Base-by-base conservation (phyloP, 2,797 vertebrate genomes). In the Borostomias antarcticus region DNA sequence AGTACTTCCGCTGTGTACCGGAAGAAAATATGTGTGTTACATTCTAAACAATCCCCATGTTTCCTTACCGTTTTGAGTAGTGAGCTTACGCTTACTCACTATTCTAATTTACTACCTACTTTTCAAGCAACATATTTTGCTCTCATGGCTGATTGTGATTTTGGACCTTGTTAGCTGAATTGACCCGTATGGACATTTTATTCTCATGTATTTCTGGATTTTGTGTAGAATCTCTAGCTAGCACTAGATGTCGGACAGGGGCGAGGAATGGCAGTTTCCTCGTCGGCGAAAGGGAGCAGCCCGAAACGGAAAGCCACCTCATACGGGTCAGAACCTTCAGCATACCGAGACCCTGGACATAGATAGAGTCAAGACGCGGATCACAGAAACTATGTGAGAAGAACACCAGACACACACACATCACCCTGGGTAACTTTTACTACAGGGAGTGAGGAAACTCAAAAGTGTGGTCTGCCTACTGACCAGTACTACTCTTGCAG, bases 201-300 rank as follows among this genome's bases (percentile, higher is more conserved):
- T 45, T n/a, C 15, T 15, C 37, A 40, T 15, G 37, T n/a, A 40
- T 40, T 40, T 40, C 13, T 10, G n/a, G n/a, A n/a, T n/a, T n/a
- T n/a, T n/a, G n/a, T n/a, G n/a, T n/a, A n/a, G n/a, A n/a, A n/a
- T n/a, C n/a, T 45, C n/a, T 4, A n/a, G n/a, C 15, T n/a, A 45
- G 11, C 10, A 13, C 19, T 5, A 40, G 57, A 91, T 88, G 84
- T 83, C 87, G 53, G 83, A 82, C 8, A 63, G 53, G 13, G 78
- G 60, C 5, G 78, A 73, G 1, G 82, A 87, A 59, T 94, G 93
- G 93, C 86, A 91, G 77, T 72, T 86, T 3, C 88, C 87, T 21
- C 78, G 87, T 26, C 70, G 90, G 23, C 76, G 88, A 25, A 93
- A 89, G 83, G 85, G 88, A 3, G 68, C 81, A 45, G 54, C 78